Evolutionary conservation across 1,140 invertebrate genomes (phyloP).

Genomic region (Diploscapter pachys): DNA sequence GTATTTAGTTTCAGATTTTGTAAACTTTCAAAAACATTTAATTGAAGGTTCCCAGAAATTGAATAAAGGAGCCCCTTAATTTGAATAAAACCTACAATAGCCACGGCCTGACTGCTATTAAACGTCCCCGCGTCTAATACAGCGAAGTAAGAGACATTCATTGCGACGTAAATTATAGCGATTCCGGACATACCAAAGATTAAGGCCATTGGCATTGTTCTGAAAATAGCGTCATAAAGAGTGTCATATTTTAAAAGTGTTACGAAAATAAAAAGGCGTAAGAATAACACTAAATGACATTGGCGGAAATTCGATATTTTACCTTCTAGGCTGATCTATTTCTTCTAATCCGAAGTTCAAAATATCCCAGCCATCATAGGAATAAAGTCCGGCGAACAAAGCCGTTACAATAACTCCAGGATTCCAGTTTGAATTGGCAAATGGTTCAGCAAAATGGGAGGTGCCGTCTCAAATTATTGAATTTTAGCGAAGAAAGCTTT

Average conservation of each 20-base stretch:
- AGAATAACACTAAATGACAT: too few relatives aligned
- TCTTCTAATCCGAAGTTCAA: constrained; percentile 49
- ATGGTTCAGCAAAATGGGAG: constrained; percentile 9
- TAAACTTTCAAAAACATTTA: too few relatives aligned
- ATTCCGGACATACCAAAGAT: constrained; percentile 43
- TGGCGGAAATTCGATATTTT: neutral
- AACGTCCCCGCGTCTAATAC: constrained; percentile 41
- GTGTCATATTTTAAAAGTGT: too few relatives aligned
- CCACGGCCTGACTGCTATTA: constrained; percentile 36
- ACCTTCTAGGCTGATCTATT: constrained; percentile 46
- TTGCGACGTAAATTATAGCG: constrained; percentile 42
- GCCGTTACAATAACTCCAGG: constrained; percentile 45
- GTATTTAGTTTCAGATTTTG: too few relatives aligned
- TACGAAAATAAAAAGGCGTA: too few relatives aligned
- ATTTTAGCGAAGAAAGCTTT: neutral
- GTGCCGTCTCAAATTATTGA: constrained; percentile 9
- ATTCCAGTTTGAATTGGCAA: constrained; percentile 18
- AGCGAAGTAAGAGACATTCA: constrained; percentile 48
- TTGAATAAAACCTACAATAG: constrained; percentile 30
- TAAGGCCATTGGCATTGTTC: constrained; percentile 45
- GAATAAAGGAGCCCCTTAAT: neutral
- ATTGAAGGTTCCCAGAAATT: neutral
- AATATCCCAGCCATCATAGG: constrained; percentile 52
- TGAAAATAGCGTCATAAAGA: constrained; percentile 24
- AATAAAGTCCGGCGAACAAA: constrained; percentile 46